Evolutionary conservation across 1,140 invertebrate genomes (phyloP).

Genomic region (Papilio glaucus): DNA sequence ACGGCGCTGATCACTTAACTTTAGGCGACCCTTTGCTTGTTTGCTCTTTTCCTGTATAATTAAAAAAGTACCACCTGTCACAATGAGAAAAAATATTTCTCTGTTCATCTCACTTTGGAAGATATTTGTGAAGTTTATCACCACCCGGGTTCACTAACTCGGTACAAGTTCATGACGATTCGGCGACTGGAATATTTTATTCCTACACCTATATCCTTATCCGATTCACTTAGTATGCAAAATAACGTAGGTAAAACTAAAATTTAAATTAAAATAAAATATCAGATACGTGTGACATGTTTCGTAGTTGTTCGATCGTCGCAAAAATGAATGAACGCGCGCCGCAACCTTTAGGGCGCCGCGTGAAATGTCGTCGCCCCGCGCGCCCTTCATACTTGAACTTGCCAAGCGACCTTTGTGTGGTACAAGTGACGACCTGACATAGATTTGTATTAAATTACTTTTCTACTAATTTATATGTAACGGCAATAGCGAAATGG

Average conservation of each 20-base stretch:
- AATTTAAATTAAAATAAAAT: constrained; percentile 19
- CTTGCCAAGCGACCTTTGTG: constrained; percentile 47
- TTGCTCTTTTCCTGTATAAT: too few species aligned
- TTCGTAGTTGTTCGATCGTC: background rate
- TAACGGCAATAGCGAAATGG: too few species aligned
- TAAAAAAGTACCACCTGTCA: too few species aligned
- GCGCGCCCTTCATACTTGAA: constrained; percentile 70
- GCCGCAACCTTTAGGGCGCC: constrained; percentile 45
- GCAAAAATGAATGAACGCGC: constrained; percentile 3
- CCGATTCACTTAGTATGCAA: background rate
- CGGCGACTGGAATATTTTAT: too few species aligned
- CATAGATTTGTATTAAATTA: background rate
- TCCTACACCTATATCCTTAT: too few species aligned
- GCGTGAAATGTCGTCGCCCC: constrained; percentile 42
- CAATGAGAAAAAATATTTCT: too few species aligned
- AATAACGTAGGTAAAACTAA: background rate
- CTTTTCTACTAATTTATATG: background rate
- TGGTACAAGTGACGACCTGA: constrained; percentile 36
- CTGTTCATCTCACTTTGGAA: too few species aligned
- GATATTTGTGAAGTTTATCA: too few species aligned
- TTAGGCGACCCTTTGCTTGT: too few species aligned
- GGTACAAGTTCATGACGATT: too few species aligned
- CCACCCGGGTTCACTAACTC: too few species aligned
- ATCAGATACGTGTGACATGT: background rate
- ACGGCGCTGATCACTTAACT: too few species aligned